phyloP scores from a whole-genome alignment of 2,888 invertebrate species.

The Alloscopus bannaensis region DNA sequence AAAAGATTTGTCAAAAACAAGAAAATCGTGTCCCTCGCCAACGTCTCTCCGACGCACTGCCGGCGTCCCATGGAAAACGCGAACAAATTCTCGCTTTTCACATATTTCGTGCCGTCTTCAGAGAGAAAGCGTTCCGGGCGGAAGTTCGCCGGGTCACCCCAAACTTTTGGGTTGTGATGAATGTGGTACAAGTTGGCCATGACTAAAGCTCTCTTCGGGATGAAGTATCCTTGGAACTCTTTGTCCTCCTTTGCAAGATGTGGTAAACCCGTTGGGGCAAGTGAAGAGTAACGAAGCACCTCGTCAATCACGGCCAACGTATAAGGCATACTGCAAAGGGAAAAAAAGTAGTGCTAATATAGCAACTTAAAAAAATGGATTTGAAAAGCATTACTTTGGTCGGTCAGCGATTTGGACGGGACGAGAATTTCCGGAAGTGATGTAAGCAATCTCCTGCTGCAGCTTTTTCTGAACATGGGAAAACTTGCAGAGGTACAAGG shows the following conservation, averaged over 20 bases:
- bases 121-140: slow-evolving; percentile 70
- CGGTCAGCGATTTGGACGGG: slow-evolving; percentile 42
- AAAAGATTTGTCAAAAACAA: slow-evolving; percentile 67
- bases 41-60: slow-evolving; percentile 59
- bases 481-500: slow-evolving; percentile 45
- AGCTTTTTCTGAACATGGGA: slow-evolving; percentile 33
- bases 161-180: slow-evolving; percentile 65
- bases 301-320: slow-evolving; percentile 67
- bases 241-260: slow-evolving; percentile 53
- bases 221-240: slow-evolving; percentile 60
- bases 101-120: slow-evolving; percentile 53
- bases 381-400: slow-evolving; percentile 29
- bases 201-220: slow-evolving; percentile 68
- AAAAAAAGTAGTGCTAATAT: neutral
- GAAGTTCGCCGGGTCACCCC: slow-evolving; percentile 69
- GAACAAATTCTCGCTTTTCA: slow-evolving; percentile 67
- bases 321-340: slow-evolving; percentile 66
- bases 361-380: neutral
- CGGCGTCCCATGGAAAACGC: slow-evolving; percentile 66
- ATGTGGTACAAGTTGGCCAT: slow-evolving; percentile 63
- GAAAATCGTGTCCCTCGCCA: slow-evolving; percentile 68
- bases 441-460: slow-evolving; percentile 51
- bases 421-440: slow-evolving; percentile 46
- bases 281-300: slow-evolving; percentile 59
- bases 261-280: slow-evolving; percentile 67